Evolutionary conservation across 2,797 vertebrate species (phyloP).

Genomic region (Melanotaenia parkinsoni): DNA sequence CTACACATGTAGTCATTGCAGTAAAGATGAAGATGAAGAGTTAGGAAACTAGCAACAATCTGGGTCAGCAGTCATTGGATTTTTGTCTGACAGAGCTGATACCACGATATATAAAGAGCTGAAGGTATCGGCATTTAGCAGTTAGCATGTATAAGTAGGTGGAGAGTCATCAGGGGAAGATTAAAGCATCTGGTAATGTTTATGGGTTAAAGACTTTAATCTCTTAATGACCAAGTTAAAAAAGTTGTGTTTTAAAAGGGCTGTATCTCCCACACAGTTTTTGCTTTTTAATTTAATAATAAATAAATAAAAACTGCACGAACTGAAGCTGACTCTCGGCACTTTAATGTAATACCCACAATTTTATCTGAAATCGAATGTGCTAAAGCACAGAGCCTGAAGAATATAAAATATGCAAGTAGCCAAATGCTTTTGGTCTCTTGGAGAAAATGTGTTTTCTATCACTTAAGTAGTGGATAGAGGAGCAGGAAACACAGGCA

Average conservation of each 20-base stretch:
- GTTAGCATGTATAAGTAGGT: neutral
- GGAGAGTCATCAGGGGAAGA: neutral
- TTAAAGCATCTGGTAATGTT: neutral
- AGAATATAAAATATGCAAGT: neutral
- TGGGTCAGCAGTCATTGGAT: neutral
- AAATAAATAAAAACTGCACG: neutral
- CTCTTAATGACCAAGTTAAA: neutral
- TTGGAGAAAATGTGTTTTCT: neutral
- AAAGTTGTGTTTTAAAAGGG: neutral
- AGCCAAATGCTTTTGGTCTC: neutral
- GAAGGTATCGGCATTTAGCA: neutral
- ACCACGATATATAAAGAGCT: constrained; percentile 1
- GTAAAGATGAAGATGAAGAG: neutral
- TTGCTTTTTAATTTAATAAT: neutral
- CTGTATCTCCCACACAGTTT: neutral
- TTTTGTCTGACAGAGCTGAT: neutral
- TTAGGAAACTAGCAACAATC: neutral
- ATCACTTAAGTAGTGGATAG: neutral
- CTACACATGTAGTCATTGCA: neutral
- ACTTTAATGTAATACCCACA: neutral
- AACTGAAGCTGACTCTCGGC: neutral
- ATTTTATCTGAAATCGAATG: neutral
- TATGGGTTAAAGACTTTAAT: neutral
- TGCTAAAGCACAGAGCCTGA: neutral
- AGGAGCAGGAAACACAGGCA: constrained; percentile 16